Conservation (phyloP, 1,140 invertebrate genomes). For the Antheraea mylitta region DNA sequence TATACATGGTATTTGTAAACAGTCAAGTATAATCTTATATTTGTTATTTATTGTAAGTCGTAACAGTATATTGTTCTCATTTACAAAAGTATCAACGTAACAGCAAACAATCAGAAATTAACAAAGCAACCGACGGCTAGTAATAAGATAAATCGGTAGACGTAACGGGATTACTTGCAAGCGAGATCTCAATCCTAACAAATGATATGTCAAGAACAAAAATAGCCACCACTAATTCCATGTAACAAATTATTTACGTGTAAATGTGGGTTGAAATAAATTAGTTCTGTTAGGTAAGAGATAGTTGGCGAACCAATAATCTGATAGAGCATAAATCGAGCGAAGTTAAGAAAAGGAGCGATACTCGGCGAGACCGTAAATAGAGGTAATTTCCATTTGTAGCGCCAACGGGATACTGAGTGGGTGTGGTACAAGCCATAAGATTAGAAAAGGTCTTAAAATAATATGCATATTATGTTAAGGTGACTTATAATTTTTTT, state of each 20-base stretch:
- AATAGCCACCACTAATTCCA: neutral
- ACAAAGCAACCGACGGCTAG: neutral
- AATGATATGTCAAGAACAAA: slow-evolving; percentile 1
- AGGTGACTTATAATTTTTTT: too few relatives aligned
- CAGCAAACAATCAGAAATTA: neutral
- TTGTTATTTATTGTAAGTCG: too few relatives aligned
- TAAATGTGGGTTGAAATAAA: slow-evolving; percentile 1
- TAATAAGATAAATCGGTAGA: neutral
- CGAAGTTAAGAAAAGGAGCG: neutral
- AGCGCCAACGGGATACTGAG: neutral
- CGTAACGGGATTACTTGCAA: neutral
- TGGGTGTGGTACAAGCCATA: neutral
- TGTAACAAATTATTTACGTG: slow-evolving; percentile 3
- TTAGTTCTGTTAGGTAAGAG: slow-evolving; percentile 1
- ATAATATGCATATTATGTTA: too few relatives aligned
- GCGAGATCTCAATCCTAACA: neutral
- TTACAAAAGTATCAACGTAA: neutral
- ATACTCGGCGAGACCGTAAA: neutral
- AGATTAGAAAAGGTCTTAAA: neutral
- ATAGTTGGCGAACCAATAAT: slow-evolving; percentile 4
- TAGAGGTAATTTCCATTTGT: slow-evolving; percentile 4
- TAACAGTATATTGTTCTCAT: neutral
- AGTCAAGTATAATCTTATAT: too few relatives aligned
- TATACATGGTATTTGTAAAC: too few relatives aligned
- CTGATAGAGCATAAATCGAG: slow-evolving; percentile 4